These are phyloP conservation scores for Odontamblyopus rebecca DNA, from an alignment of 2,797 vertebrate species.

Conservation along the genomic window DNA sequence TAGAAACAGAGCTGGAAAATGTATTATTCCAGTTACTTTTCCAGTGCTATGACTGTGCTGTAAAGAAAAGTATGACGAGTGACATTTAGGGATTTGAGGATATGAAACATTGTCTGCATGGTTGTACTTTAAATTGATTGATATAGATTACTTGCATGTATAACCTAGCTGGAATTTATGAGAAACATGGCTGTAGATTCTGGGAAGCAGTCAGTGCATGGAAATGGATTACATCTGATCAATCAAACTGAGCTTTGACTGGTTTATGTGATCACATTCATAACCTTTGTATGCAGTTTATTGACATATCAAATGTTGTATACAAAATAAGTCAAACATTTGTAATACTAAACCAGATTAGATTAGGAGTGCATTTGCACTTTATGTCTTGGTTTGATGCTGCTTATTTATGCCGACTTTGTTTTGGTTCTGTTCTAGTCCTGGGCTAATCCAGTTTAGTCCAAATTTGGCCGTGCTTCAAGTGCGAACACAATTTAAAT, in stretches of 20 bases:
- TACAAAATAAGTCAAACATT: neutral
- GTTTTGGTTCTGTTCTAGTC: too few species aligned
- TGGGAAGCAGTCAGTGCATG: neutral
- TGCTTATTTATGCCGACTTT: too few species aligned
- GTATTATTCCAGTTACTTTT: neutral
- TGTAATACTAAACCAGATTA: too few species aligned
- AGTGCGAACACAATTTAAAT: neutral
- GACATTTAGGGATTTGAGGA: too few species aligned
- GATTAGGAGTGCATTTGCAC: too few species aligned
- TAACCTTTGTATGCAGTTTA: neutral
- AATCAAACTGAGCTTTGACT: neutral
- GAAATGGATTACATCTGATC: neutral
- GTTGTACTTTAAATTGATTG: neutral
- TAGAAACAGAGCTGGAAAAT: neutral
- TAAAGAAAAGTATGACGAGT: too few species aligned
- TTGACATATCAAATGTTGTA: neutral
- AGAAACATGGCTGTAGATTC: neutral
- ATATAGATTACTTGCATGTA: neutral
- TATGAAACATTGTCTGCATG: neutral
- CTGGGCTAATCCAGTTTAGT: too few species aligned
- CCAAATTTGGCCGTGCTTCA: too few species aligned
- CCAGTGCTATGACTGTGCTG: neutral
- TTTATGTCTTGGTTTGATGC: too few species aligned
- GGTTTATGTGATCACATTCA: neutral
- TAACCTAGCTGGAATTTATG: neutral